A percentile compares a stretch with the other conserved stretches of the same genome.
These are phyloP conservation scores for Ptychodera flava DNA, from an alignment of 35 echinoderm and acorn worm genomes.

Conservation along the genomic window DNA sequence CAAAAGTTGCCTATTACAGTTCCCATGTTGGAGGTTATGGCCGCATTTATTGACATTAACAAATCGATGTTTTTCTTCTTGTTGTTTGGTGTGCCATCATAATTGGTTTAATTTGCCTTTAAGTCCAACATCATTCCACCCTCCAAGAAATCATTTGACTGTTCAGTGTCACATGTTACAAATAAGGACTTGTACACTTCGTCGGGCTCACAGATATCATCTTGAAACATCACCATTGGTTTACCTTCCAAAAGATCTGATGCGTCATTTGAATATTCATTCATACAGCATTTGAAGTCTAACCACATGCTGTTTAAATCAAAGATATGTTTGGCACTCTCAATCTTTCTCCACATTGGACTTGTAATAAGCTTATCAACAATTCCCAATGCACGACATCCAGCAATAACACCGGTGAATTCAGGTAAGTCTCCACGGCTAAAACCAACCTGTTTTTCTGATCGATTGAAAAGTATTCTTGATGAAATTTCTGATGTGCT, in stretches of 20 bases:
- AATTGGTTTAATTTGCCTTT: too few species aligned
- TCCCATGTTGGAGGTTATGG: too few species aligned
- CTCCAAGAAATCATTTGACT: too few species aligned
- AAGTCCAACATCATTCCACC: too few species aligned
- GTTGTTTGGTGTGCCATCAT: too few species aligned
- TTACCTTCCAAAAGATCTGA: conserved; percentile 10
- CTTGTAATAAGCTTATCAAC: conserved; percentile 44
- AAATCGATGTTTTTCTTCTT: too few species aligned
- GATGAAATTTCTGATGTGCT: conserved; percentile 38
- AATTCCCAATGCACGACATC: conserved; percentile 34
- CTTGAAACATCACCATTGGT: background rate
- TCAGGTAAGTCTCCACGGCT: conserved; percentile 21
- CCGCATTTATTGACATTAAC: too few species aligned
- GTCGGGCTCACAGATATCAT: background rate
- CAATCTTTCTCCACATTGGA: conserved; percentile 44
- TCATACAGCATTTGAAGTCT: conserved; percentile 6
- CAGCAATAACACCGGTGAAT: conserved; percentile 17
- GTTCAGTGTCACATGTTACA: background rate
- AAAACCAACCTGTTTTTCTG: conserved; percentile 35
- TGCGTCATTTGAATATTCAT: conserved; percentile 29
- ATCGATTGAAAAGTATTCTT: conserved; percentile 16
- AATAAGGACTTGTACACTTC: background rate
- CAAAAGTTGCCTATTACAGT: too few species aligned
- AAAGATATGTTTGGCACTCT: conserved; percentile 39
- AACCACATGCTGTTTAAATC: conserved; percentile 28